These are phyloP conservation scores for Trichonephila clavipes DNA, from an alignment of 1,140 invertebrate genomes.

Conservation along the genomic window DNA sequence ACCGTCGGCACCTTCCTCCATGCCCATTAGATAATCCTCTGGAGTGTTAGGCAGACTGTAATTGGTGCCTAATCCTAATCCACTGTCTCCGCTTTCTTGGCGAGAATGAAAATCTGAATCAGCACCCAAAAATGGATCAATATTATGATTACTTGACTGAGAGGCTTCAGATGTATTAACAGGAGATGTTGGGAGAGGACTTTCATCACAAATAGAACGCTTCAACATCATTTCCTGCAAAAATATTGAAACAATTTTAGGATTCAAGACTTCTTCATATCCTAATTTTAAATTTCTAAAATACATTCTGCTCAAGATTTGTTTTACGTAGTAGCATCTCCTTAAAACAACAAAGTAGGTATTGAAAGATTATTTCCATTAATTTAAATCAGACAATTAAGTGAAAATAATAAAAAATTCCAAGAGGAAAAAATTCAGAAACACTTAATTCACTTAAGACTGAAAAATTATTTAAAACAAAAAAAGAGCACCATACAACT, in stretches of 20 bases:
- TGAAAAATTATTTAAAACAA: too few species aligned
- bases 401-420: too few species aligned
- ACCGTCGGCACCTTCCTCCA: constrained; percentile 79
- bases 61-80: constrained; percentile 89
- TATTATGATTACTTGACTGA: constrained; percentile 73
- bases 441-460: too few species aligned
- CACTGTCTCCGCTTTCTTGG: constrained; percentile 96
- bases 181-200: constrained; percentile 52
- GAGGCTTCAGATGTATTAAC: background rate
- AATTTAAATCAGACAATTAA: too few species aligned
- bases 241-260: background rate
- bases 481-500: too few species aligned
- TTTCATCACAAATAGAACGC: constrained; percentile 53
- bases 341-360: too few species aligned
- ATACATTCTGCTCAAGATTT: too few species aligned
- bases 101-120: constrained; percentile 88
- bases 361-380: too few species aligned
- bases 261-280: too few species aligned
- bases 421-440: too few species aligned
- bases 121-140: constrained; percentile 90
- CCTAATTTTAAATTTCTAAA: too few species aligned
- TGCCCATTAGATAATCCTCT: constrained; percentile 91
- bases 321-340: too few species aligned
- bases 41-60: constrained; percentile 95
- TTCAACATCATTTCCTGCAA: constrained; percentile 57